Evolutionary conservation across 2,113 vertebrate genomes (phyloP), one percentile per base, ranked within the genome.

Genomic region (Chloroceryle aenea): DNA sequence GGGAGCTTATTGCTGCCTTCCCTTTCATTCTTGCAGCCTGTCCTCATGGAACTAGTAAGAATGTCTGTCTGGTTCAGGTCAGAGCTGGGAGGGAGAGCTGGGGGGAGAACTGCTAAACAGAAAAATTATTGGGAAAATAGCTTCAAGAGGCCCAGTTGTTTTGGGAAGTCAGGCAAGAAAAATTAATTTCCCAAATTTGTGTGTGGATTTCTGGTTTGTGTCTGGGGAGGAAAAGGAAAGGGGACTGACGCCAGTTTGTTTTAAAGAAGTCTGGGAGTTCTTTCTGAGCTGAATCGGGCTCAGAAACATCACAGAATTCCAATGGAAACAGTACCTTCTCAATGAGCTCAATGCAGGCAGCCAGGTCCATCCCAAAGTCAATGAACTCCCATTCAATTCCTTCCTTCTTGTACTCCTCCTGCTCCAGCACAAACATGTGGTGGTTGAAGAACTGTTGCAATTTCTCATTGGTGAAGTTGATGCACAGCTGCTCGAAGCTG

Each of bases 61-160:
- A 55, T 0, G 0, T 9, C 38, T 58, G 13, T 26, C 10, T 1
- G 3, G 9, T 15, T 83, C 17, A 22, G 25, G n/a, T 10, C 62
- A 64, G 61, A 82, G 53, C 4, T 30, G 22, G 2, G 3, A 58
- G 19, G 19, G 8, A 45, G 62, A 75, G 48, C 2, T 45, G 30
- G 34, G 25, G 22, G 23, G 32, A 80, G 42, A 34, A 58, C 27
- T 13, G 16, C 6, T 14, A 75, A 64, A 66, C 12, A 34, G 50
- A 61, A 66, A 56, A 47, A 52, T 7, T 47, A 50, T 10, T 32
- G 30, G 34, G 18, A 16, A 56, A 83, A 36, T 10, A 38, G 13
- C 21, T 55, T 22, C 36, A 32, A 27, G 61, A 42, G 20, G 7
- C 13, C 13, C 4, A 4, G 3, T 2, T 32, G 9, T 8, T 47